Percentiles rank a stretch among this genome's conserved stretches.
These are phyloP conservation scores for Drosophila micromelanica DNA, from an alignment of 1,140 invertebrate genomes.

Conservation along the genomic window DNA sequence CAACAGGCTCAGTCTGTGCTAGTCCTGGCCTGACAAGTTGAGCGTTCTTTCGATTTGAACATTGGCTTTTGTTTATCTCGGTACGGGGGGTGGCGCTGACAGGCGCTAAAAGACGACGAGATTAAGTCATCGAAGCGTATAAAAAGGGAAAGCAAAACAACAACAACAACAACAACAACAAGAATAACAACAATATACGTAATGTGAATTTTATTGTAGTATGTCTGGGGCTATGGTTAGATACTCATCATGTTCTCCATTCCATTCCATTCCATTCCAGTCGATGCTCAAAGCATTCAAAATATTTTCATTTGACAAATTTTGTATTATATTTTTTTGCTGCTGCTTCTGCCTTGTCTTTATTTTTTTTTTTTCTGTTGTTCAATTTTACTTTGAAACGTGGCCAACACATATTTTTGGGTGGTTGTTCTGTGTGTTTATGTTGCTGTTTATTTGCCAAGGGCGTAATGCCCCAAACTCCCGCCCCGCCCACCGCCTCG, in stretches of 20 bases:
- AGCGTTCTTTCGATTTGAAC: constrained; percentile 45
- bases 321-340: constrained; percentile 50
- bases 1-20: background rate
- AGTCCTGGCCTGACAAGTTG: constrained; percentile 28
- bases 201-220: constrained; percentile 64
- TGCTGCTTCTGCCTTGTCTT: constrained; percentile 5
- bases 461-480: constrained; percentile 25
- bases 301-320: constrained; percentile 81
- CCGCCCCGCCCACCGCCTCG: background rate
- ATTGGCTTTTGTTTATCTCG: constrained; percentile 46
- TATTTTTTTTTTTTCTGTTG: constrained; percentile 10
- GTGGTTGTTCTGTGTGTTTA: constrained; percentile 50
- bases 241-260: constrained; percentile 6
- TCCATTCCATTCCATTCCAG: constrained; percentile 7
- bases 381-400: constrained; percentile 9
- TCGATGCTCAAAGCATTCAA: constrained; percentile 37
- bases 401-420: constrained; percentile 35
- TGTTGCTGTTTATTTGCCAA: constrained; percentile 66
- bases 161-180: constrained; percentile 30
- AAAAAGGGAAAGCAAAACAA: constrained; percentile 45
- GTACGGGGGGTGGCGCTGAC: constrained; percentile 21
- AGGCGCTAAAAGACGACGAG: constrained; percentile 73
- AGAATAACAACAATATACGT: constrained; percentile 33
- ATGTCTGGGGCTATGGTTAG: background rate
- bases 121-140: constrained; percentile 77